Conservation (phyloP, 2,888 invertebrate species). For the Petrophora chlorosata region DNA sequence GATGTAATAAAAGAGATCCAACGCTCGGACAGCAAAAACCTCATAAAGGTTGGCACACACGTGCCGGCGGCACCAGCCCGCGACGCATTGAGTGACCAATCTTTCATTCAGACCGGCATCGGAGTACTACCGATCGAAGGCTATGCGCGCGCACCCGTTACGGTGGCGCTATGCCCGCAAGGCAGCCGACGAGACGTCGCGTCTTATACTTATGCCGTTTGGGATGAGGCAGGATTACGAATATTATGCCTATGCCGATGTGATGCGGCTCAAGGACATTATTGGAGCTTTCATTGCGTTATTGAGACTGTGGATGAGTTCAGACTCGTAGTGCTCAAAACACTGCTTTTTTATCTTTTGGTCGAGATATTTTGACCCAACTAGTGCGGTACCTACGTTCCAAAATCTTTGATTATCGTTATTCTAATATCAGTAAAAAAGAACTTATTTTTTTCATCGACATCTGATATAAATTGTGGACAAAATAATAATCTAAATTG, state of each 20-base stretch:
- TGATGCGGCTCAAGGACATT: constrained; percentile 7
- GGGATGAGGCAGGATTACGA: constrained; percentile 43
- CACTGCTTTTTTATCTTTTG: too few relatives aligned
- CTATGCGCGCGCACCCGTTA: constrained; percentile 70
- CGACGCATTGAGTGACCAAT: constrained; percentile 53
- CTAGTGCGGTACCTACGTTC: too few relatives aligned
- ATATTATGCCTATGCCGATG: constrained; percentile 25
- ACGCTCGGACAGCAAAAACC: constrained; percentile 21
- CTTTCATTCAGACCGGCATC: constrained; percentile 70
- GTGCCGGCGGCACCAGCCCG: constrained; percentile 43
- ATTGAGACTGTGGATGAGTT: constrained; percentile 11
- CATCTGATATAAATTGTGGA: too few relatives aligned
- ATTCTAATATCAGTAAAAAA: too few relatives aligned
- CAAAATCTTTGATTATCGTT: too few relatives aligned
- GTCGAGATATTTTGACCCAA: too few relatives aligned
- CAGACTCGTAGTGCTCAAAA: too few relatives aligned
- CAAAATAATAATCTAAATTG: too few relatives aligned
- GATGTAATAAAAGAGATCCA: constrained; percentile 22
- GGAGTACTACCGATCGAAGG: constrained; percentile 69
- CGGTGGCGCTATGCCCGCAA: constrained; percentile 19
- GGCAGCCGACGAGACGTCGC: constrained; percentile 37
- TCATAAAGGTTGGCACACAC: constrained; percentile 39
- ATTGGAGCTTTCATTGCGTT: constrained; percentile 13
- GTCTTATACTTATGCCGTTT: constrained; percentile 41
- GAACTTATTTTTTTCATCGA: too few relatives aligned